Conservation (phyloP, 2,797 vertebrate species). For the Lophius americanus region DNA sequence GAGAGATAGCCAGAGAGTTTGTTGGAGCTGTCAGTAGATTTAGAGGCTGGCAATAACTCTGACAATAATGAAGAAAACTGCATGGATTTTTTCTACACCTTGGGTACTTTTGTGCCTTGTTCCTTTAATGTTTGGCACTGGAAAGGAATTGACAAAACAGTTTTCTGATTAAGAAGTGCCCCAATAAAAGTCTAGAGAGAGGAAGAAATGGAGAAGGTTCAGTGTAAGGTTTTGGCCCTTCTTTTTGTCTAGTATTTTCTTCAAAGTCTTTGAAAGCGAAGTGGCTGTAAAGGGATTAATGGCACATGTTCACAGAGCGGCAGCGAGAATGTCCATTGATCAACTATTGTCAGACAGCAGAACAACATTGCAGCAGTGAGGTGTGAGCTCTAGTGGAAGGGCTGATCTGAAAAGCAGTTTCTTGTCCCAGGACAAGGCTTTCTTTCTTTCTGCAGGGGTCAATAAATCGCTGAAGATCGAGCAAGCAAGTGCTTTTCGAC, state of each 20-base stretch:
- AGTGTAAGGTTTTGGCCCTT: no score
- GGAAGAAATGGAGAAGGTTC: no score
- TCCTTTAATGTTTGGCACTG: no score
- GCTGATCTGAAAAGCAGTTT: conserved; percentile 43
- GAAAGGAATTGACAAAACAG: no score
- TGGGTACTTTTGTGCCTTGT: no score
- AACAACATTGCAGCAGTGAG: conserved; percentile 47
- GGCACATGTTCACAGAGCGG: conserved; percentile 22
- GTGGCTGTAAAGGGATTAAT: conserved; percentile 33
- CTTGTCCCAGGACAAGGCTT: conserved; percentile 53
- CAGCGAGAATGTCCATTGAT: conserved; percentile 51
- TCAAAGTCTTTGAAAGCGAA: neutral
- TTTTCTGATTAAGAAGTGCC: no score
- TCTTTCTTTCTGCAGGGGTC: conserved; percentile 55
- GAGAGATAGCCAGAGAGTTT: no score
- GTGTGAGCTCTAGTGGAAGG: conserved; percentile 42
- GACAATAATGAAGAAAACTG: no score
- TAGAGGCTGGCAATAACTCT: no score
- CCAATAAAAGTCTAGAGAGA: no score
- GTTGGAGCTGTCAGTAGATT: no score
- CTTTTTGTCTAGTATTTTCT: neutral
- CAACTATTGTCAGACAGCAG: conserved; percentile 42
- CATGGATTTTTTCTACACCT: no score
- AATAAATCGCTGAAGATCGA: conserved; percentile 56
- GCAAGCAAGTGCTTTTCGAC: conserved; percentile 46